Evolutionary conservation across 2,797 vertebrate genomes (phyloP), one percentile per base, ranked within the genome.

Genomic region (Lepus oiostolus): DNA sequence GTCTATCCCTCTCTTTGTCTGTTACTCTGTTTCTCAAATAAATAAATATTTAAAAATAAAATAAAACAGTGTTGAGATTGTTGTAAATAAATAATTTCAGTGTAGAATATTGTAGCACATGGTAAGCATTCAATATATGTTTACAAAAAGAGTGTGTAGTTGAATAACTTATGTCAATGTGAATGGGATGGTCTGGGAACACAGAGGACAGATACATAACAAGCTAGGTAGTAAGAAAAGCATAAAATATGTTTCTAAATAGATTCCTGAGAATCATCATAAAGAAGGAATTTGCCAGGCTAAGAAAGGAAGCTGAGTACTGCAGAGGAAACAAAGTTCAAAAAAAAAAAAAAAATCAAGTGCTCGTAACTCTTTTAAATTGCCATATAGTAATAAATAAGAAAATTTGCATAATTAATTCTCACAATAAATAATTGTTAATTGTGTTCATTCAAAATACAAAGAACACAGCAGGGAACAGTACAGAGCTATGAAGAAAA

Each of bases 361-460:
- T 42, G 12, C 5, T 67, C n/a, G 4, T 22, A 50, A 24, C 14
- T 83, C 47, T 85, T 93, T 91, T 35, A 50, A 91, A n/a, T 77
- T 21, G 1, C 30, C 38, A 30, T 26, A 17, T 67, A 90, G 24
- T 12, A 47, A 52, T 52, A 65, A 17, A 47, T 4, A 65, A 0
- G 32, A 84, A 87, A 84, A 91, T 76, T 90, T 75, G 9, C 5
- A 81, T 63, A 83, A 90, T 68, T 93, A 93, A 85, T 60, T 24
- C 85, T 85, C 83, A 11, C 19, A 68, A 70, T 47, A 76, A 81
- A 84, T 62, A 35, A 16, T 52, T 19, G 4, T 71, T 85, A n/a
- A 80, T 63, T 72, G 1, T 70, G 7, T 75, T 88, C 52, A 90
- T 82, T 93, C 52, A 91, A 93, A 94, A 42, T 77, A 85, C 8